Conservation (phyloP, 2,888 invertebrate species). For the Habroteleia sp. region DNA sequence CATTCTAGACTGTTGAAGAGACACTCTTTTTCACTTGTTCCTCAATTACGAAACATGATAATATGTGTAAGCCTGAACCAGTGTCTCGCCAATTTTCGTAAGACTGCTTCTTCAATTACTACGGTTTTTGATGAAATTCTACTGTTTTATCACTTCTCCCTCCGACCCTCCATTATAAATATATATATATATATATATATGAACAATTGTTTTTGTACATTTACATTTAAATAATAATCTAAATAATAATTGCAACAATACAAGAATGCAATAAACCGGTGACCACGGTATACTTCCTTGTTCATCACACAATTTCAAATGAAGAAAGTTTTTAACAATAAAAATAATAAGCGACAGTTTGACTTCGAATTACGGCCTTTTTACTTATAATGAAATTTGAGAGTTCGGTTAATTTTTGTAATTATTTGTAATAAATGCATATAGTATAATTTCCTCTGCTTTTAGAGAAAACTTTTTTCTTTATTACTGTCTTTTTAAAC, state of each 20-base stretch:
- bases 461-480: no score
- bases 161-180: not conserved
- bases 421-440: not conserved
- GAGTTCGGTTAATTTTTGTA: not conserved
- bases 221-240: slow-evolving; percentile 5
- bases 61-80: slow-evolving; percentile 8
- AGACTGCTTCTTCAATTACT: slow-evolving; percentile 25
- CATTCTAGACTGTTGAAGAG: slow-evolving; percentile 69
- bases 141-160: not conserved
- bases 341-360: not conserved
- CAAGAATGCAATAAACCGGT: not conserved
- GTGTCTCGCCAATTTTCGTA: slow-evolving; percentile 35
- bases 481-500: no score
- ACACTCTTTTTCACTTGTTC: slow-evolving; percentile 68
- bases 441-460: no score
- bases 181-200: no score
- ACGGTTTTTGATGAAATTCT: slow-evolving; percentile 6
- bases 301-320: not conserved
- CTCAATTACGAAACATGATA: slow-evolving; percentile 54
- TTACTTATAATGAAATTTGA: slow-evolving; percentile 16
- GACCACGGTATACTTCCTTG: not conserved
- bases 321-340: not conserved
- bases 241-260: no score
- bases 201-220: slow-evolving; percentile 36
- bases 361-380: slow-evolving; percentile 17